These are phyloP conservation scores for Monopterus albus DNA, from an alignment of 2,113 vertebrate genomes.

Conservation along the genomic window DNA sequence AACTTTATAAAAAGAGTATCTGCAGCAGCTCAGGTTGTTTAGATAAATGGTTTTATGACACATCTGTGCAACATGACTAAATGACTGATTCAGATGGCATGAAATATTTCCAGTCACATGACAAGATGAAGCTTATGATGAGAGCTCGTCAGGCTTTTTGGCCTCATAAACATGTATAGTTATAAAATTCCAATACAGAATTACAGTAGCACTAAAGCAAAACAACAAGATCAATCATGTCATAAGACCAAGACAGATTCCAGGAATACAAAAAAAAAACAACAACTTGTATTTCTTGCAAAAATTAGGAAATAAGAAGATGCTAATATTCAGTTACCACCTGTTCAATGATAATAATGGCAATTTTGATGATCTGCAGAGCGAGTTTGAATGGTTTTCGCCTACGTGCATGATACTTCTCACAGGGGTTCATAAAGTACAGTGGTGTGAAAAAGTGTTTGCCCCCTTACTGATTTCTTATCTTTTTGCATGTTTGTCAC, in stretches of 20 bases:
- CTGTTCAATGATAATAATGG: slow-evolving; percentile 91
- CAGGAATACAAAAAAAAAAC: no score
- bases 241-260: slow-evolving; percentile 15
- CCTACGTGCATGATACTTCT: slow-evolving; percentile 91
- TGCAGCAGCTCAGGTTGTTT: not conserved
- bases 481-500: no score
- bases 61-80: not conserved
- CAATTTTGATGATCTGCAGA: slow-evolving; percentile 92
- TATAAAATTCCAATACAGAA: slow-evolving; percentile 39
- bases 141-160: not conserved
- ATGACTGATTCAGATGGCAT: not conserved
- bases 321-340: slow-evolving; percentile 79
- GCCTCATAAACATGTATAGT: not conserved
- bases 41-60: not conserved
- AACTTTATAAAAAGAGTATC: no score
- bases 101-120: slow-evolving; percentile 58
- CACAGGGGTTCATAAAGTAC: slow-evolving; percentile 97
- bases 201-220: slow-evolving; percentile 18
- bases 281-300: not conserved
- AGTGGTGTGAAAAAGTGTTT: no score
- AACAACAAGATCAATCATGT: no score
- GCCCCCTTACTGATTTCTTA: no score
- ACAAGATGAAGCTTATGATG: not conserved
- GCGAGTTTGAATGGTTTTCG: slow-evolving; percentile 93
- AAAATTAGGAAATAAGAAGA: not conserved